Evolutionary conservation across 1,140 invertebrate species (phyloP).

Genomic region (Drosophila varians): DNA sequence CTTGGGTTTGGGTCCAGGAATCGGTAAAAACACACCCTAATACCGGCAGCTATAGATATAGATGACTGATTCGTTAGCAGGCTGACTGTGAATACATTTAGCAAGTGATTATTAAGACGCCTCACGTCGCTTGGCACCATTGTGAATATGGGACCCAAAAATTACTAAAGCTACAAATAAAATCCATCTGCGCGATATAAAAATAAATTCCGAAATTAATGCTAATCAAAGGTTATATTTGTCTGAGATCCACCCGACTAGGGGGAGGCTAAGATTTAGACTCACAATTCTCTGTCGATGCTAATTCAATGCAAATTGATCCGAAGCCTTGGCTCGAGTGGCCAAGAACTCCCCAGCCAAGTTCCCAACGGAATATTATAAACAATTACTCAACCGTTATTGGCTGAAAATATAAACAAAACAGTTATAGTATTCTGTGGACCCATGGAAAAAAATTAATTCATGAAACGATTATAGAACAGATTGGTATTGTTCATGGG

Average conservation of each 20-base stretch:
- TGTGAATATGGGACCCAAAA: slow-evolving; percentile 22
- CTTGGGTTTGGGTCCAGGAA: slow-evolving; percentile 3
- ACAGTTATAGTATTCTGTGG: not conserved
- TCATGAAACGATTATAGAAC: not conserved
- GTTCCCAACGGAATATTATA: slow-evolving; percentile 29
- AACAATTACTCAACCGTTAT: slow-evolving; percentile 36
- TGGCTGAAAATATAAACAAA: slow-evolving; percentile 3
- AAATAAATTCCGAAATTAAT: slow-evolving; percentile 65
- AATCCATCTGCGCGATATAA: slow-evolving; percentile 53
- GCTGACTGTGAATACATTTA: slow-evolving; percentile 51
- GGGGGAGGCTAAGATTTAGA: not conserved
- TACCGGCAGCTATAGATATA: slow-evolving; percentile 18
- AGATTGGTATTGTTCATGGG: not conserved
- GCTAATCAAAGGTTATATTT: slow-evolving; percentile 64
- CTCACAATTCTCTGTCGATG: slow-evolving; percentile 11
- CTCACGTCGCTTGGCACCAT: slow-evolving; percentile 49
- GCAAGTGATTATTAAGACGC: slow-evolving; percentile 69
- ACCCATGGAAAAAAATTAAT: not conserved
- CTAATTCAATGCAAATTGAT: slow-evolving; percentile 70
- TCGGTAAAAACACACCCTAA: slow-evolving; percentile 31
- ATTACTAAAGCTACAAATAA: slow-evolving; percentile 25
- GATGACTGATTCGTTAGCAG: slow-evolving; percentile 69
- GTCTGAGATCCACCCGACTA: slow-evolving; percentile 12
- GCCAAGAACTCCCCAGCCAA: slow-evolving; percentile 16
- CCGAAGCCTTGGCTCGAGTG: slow-evolving; percentile 46